phyloP scores from a whole-genome alignment of 2,113 vertebrate species.

The Callionymus lyra region DNA sequence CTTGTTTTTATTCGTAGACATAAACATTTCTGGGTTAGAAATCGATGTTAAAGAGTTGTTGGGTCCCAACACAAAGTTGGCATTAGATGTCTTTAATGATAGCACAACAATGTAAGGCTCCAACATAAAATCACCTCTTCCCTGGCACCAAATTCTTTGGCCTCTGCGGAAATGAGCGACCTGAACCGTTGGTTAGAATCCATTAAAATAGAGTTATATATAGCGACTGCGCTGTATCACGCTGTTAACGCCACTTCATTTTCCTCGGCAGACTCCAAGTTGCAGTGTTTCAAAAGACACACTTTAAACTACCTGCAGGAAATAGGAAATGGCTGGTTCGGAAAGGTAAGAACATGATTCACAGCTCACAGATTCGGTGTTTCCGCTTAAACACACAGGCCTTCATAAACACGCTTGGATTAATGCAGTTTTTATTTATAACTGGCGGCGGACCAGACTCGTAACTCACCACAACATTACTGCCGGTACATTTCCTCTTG shows the following conservation, averaged over 20 bases:
- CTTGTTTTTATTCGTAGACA: not conserved
- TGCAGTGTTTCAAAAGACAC: conserved; percentile 79
- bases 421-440: conserved; percentile 3
- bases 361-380: not conserved
- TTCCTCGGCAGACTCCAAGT: conserved; percentile 61
- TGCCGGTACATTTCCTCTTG: conserved; percentile 5
- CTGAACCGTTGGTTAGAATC: no score
- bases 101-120: no score
- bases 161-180: no score
- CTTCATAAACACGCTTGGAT: conserved; percentile 7
- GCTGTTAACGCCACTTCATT: no score
- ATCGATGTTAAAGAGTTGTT: no score
- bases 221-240: no score
- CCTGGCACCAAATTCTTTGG: no score
- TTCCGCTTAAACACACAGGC: not conserved
- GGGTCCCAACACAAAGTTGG: no score
- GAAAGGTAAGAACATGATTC: conserved; percentile 67
- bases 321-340: conserved; percentile 90
- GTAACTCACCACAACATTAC: conserved; percentile 15
- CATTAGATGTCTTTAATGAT: no score
- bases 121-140: no score
- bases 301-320: conserved; percentile 87
- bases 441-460: conserved; percentile 4
- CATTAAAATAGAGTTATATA: no score
- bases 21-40: no score